Conservation (phyloP, 2,888 invertebrate genomes). For the Fabriciana adippe region DNA sequence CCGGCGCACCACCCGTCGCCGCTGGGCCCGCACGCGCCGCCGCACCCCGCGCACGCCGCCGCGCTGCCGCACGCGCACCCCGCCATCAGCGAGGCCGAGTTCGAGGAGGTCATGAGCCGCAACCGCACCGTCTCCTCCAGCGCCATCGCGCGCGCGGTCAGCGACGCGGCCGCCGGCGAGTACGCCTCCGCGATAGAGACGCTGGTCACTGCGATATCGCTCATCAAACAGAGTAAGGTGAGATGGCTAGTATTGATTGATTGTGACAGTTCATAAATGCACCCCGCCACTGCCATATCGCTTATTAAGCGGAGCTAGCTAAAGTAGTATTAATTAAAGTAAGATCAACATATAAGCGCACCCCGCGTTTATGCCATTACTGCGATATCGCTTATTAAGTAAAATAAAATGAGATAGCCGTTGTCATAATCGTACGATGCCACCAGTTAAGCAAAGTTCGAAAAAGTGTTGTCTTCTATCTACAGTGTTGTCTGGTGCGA, state of each 20-base stretch:
- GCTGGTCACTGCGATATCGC: constrained; percentile 97
- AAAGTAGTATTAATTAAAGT: no score
- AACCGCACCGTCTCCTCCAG: constrained; percentile 98
- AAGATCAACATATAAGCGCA: no score
- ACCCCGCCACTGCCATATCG: no score
- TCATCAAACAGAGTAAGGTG: constrained; percentile 98
- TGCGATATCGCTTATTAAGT: no score
- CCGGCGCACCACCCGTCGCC: constrained; percentile 48
- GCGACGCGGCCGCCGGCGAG: constrained; percentile 98
- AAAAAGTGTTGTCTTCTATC: no score
- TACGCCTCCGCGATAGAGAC: constrained; percentile 99
- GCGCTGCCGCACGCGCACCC: constrained; percentile 53
- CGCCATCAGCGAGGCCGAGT: constrained; percentile 93
- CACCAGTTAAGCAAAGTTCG: no score
- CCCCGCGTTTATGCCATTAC: no score
- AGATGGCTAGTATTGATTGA: constrained; percentile 12
- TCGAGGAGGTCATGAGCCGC: constrained; percentile 98
- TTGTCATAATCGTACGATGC: no score
- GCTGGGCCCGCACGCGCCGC: constrained; percentile 49
- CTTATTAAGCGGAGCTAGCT: no score
- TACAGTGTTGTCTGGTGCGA: no score
- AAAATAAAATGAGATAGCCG: no score
- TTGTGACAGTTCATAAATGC: no score
- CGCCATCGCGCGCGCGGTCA: constrained; percentile 98
- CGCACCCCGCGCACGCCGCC: constrained; percentile 45